A percentile compares a stretch with the other conserved stretches of the same genome.
These are phyloP conservation scores for Eucera pruinosa DNA, from an alignment of 2,888 invertebrate genomes.

Conservation along the genomic window DNA sequence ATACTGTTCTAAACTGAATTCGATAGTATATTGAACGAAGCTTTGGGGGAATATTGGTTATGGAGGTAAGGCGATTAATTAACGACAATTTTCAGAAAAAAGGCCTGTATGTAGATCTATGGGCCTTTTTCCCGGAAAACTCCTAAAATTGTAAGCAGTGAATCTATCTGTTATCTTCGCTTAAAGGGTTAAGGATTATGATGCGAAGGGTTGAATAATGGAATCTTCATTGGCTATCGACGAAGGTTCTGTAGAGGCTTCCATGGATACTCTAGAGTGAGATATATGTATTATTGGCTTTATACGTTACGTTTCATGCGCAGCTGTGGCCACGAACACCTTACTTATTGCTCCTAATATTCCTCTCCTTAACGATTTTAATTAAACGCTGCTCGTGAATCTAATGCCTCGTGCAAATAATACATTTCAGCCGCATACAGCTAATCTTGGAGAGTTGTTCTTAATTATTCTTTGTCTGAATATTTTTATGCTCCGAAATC, in stretches of 20 bases:
- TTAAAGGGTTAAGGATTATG: background rate
- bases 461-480: background rate
- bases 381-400: constrained; percentile 33
- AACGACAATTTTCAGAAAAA: no score
- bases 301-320: constrained; percentile 20
- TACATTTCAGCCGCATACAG: background rate
- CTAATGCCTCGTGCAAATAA: background rate
- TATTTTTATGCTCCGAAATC: no score
- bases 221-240: constrained; percentile 3
- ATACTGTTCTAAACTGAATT: no score
- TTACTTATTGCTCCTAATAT: constrained; percentile 24
- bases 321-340: constrained; percentile 34
- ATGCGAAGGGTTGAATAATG: background rate
- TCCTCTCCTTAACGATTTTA: constrained; percentile 31
- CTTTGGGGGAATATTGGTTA: no score
- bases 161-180: no score
- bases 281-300: constrained; percentile 16
- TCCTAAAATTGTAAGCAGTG: no score
- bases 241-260: constrained; percentile 4
- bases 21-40: no score
- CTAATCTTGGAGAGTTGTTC: background rate
- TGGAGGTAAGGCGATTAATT: no score
- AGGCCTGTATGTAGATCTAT: no score
- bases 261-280: background rate
- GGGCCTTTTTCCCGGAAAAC: no score